These are phyloP conservation scores for Cacatua alba DNA, from an alignment of 2,113 vertebrate genomes.

Conservation along the genomic window DNA sequence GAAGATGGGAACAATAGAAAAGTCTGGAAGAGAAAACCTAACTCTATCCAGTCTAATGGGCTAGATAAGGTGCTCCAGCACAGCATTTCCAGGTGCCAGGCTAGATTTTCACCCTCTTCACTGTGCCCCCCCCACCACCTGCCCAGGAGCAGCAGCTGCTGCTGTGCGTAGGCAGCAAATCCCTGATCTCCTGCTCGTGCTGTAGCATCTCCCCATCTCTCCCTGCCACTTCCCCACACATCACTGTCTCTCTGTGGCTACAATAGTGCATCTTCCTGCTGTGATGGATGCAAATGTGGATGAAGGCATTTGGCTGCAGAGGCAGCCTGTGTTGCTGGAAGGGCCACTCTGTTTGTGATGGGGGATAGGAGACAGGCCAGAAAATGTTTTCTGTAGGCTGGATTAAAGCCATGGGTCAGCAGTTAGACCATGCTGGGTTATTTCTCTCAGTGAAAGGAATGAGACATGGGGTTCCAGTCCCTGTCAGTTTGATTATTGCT, in stretches of 20 bases:
- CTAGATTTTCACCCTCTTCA: neutral
- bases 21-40: neutral
- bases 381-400: neutral
- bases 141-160: neutral
- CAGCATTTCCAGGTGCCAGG: neutral
- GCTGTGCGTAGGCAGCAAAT: neutral
- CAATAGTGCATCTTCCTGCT: neutral
- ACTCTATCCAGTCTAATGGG: neutral
- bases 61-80: neutral
- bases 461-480: neutral
- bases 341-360: accelerated
- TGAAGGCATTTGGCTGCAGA: neutral
- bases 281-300: neutral
- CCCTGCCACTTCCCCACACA: accelerated
- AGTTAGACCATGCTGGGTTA: neutral
- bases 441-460: neutral
- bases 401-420: neutral
- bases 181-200: neutral
- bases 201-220: neutral
- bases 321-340: neutral
- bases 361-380: neutral
- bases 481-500: neutral
- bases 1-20: neutral
- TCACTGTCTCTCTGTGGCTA: neutral
- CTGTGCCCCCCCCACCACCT: neutral